A percentile compares a stretch with the other conserved stretches of the same genome.
Evolutionary conservation across 23 tunicate genomes (phyloP).

Genomic region (Ciona savignyi): DNA sequence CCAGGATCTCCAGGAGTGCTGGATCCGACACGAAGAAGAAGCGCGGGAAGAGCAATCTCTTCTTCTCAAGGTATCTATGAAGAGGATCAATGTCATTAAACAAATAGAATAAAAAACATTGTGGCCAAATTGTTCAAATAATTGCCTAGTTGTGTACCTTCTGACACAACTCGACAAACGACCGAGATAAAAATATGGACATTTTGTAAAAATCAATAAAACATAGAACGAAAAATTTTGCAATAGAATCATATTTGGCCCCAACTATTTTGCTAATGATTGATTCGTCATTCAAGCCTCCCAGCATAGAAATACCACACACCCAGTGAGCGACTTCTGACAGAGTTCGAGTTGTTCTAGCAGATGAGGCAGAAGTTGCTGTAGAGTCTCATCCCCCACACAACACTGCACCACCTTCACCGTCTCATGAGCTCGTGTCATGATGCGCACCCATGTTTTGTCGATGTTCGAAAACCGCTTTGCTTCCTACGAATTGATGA

Average conservation of each 20-base stretch:
- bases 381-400: conserved; percentile 95
- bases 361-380: conserved; percentile 83
- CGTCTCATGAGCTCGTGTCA: conserved; percentile 96
- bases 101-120: neutral
- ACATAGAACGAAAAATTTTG: too few relatives aligned
- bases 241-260: too few relatives aligned
- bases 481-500: conserved; percentile 50
- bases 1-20: conserved; percentile 84
- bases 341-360: conserved; percentile 94
- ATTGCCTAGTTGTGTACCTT: too few relatives aligned
- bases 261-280: too few relatives aligned
- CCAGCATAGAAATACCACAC: neutral
- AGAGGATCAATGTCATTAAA: neutral
- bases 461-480: conserved; percentile 92
- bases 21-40: conserved; percentile 97
- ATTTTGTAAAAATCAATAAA: too few relatives aligned
- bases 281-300: too few relatives aligned
- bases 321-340: conserved; percentile 95
- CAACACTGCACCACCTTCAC: conserved; percentile 85
- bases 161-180: too few relatives aligned
- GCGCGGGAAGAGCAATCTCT: conserved; percentile 89
- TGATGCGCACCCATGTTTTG: conserved; percentile 96
- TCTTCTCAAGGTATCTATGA: conserved; percentile 82
- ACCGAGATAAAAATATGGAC: too few relatives aligned
- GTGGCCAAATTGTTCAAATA: too few relatives aligned